Evolutionary conservation across 2,113 vertebrate genomes (phyloP), one percentile per base, ranked within the genome.

Genomic region (Hemicordylus capensis): DNA sequence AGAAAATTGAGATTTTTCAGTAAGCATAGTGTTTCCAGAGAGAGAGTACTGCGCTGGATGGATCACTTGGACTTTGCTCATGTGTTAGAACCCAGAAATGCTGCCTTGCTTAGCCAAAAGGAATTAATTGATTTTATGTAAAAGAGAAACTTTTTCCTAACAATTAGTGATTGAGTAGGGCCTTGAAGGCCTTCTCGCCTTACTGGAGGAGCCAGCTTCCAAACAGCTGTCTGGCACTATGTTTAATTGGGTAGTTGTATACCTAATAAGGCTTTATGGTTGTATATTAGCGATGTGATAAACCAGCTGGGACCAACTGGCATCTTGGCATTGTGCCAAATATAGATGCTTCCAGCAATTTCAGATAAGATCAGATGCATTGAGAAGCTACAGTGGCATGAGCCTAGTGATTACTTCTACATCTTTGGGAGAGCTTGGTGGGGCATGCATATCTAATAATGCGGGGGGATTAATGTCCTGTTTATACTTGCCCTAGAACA

Each of bases 201-300:
- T 93, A 81, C 79, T 84, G 81, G 84, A 85, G 91, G 81, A 66
- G 72, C 83, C 78, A 67, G 83, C 83, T 92, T 94, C 76, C 44
- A 80, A 86, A 83, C 90, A 95, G 87, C 91, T 94, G 89, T 79
- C 79, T 78, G 76, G 83, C 76, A 88, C 76, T 87, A 85, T 42
- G 9, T 81, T 89, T 89, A 86, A 84, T 85, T 85, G 80, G 77
- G 67, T 83, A 75, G 66, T 70, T 88, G 46, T 76, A 24, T 83
- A 94, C 92, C 77, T 85, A 87, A 85, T 86, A 67, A 87, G 73
- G 20, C 77, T 90, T 93, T 94, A 85, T 88, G 90, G 80, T 85
- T 91, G 54, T 37, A 7, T 56, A 7, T 48, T 85, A 74, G 70
- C 70, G 73, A 1, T 85, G 85, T 89, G 81, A 81, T 83, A 88